These are phyloP conservation scores for Calidris pugnax DNA, from an alignment of 2,113 vertebrate genomes.

Conservation along the genomic window DNA sequence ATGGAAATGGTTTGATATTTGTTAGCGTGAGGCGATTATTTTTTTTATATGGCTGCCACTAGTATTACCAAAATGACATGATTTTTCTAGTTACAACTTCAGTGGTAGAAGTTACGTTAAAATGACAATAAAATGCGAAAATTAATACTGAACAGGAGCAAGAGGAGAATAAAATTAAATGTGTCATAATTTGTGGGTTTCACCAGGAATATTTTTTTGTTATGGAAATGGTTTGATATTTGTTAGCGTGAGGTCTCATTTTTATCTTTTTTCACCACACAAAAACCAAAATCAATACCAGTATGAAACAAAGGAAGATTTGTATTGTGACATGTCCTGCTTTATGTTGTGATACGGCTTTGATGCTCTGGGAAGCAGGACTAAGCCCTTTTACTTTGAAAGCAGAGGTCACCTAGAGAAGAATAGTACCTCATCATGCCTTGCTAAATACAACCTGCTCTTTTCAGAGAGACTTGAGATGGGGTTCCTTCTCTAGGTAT, in stretches of 20 bases:
- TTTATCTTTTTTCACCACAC: neutral
- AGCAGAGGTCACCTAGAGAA: slow-evolving; percentile 39
- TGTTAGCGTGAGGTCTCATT: neutral
- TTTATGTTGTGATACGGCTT: slow-evolving; percentile 44
- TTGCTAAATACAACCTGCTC: slow-evolving; percentile 43
- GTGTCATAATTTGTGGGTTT: neutral
- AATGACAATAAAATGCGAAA: neutral
- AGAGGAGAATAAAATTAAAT: neutral
- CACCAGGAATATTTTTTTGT: neutral
- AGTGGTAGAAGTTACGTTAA: neutral
- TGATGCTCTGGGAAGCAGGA: slow-evolving; percentile 48
- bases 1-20: no score
- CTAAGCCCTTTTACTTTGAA: slow-evolving; percentile 50
- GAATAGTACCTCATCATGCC: neutral
- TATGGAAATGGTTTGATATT: neutral
- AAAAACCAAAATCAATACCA: slow-evolving; percentile 49
- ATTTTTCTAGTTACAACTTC: neutral
- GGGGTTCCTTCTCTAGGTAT: slow-evolving; percentile 24
- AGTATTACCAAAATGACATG: neutral
- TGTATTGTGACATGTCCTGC: slow-evolving; percentile 36
- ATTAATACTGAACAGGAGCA: neutral
- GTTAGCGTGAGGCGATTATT: no score
- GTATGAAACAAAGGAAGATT: slow-evolving; percentile 35
- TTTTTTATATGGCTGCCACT: neutral
- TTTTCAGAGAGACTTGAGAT: slow-evolving; percentile 46